Base-by-base conservation (phyloP, 30 jellyfish, hydroid and myxozoan genomes). In the Hydractinia symbiolongicarpus region DNA sequence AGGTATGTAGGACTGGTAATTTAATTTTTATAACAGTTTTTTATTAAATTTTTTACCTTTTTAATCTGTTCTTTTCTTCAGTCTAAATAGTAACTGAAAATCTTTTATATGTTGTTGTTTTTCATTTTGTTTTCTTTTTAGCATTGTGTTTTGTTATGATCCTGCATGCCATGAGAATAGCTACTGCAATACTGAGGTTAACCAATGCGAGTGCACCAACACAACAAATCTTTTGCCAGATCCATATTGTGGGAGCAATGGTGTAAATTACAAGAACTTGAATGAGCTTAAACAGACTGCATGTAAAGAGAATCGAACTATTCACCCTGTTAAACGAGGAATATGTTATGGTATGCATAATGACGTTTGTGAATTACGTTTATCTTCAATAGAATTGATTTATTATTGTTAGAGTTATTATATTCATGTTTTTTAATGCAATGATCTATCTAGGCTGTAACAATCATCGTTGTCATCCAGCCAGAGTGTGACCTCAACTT, bases 221-320 rank as follows among this genome's bases (percentile, higher is more conserved):
- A 19, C 8, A 54, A 30, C 8, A 58, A 50, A 7, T 6, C 40
- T 14, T 30, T 30, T 50, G 17, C 53, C 55, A 9, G 60, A 50
- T 7, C 13, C 53, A 8, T 50, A 71, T 30, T 71, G 80, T 71
- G 80, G 80, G 7, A 71, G 68, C 50, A 67, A 71, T 50, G 80
- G 80, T 19, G 5, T 20, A 7, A 52, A 30, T 54, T 71, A 71
- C n/a, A 20, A 30, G 11, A 71, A 58, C 50, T 53, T 13, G 69
- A 30, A 71, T 19, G 53, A 6, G 4, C 60, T 71, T 20, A 9
- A 71, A 50, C 7, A 10, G 51, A 30, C 9, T n/a, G 80, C 80
- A 1, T 71, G 80, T 71, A 30, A 19, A 19, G 40, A 5, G 53
- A 71, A 71, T 53, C 40, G 51, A 50, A 71, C 80, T 14, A 71